Evolutionary conservation across 92 coral and sea anemone genomes (phyloP).

Genomic region (Palythoa caribaeorum): DNA sequence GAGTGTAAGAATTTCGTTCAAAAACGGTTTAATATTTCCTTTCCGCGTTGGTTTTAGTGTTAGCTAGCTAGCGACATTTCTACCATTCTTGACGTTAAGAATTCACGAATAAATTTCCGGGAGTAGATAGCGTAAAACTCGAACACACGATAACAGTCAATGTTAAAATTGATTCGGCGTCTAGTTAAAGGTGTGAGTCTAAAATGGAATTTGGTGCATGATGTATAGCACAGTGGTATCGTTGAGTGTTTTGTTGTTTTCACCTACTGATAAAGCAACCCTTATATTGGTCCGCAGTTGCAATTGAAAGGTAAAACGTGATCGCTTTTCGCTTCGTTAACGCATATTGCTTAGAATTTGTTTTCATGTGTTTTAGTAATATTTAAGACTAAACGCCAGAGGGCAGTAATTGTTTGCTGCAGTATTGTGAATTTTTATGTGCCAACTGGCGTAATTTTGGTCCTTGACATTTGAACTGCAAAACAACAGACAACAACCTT

Average conservation of each 20-base stretch:
- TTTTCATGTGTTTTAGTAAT: constrained; percentile 12
- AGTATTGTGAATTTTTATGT: neutral
- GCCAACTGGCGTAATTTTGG: neutral
- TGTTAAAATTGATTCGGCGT: neutral
- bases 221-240: neutral
- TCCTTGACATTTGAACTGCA: neutral
- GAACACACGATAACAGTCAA: neutral
- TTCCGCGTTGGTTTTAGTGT: neutral
- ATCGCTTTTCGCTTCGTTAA: constrained; percentile 37
- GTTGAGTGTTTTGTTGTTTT: neutral
- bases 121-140: neutral
- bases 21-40: neutral
- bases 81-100: neutral
- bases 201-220: neutral
- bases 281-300: neutral
- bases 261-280: neutral
- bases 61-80: neutral
- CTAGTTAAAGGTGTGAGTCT: neutral
- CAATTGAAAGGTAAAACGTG: constrained; percentile 27
- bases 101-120: constrained; percentile 12
- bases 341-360: neutral
- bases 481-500: neutral
- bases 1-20: neutral
- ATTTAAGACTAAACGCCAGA: constrained; percentile 6
- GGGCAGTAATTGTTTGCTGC: constrained; percentile 15